Conservation (phyloP, 2,113 vertebrate genomes). For the Boulengeromyrus knoepffleri region DNA sequence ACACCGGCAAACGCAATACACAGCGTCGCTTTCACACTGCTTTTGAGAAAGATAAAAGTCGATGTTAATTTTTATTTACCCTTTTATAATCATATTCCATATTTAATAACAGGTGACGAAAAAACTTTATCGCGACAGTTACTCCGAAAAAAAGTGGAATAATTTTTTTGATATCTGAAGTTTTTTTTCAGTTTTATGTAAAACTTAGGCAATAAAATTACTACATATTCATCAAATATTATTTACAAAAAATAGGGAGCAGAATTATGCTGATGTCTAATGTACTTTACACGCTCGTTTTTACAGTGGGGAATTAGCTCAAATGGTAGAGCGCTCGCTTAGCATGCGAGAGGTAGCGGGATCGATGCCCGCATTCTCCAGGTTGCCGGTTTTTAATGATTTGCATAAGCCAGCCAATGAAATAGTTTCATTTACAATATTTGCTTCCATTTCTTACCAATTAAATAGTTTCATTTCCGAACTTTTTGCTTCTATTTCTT, state of each 20-base stretch:
- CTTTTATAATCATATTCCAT: not conserved
- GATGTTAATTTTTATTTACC: not conserved
- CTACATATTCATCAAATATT: not conserved
- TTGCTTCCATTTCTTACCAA: not conserved
- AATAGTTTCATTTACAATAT: not conserved
- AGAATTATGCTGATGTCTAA: not conserved
- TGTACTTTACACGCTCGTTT: accelerated
- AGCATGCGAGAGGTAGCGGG: conserved; percentile 52
- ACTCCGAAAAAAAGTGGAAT: not conserved
- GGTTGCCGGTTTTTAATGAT: not conserved
- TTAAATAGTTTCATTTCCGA: not conserved
- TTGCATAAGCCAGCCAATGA: not conserved
- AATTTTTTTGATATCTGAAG: not conserved
- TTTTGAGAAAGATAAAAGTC: not conserved
- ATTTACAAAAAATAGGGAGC: not conserved
- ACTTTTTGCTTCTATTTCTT: not conserved
- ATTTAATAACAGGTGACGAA: not conserved
- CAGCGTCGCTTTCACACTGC: not conserved
- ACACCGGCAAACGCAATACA: not conserved
- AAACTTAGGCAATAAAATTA: not conserved
- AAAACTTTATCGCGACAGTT: not conserved
- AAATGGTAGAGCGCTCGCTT: conserved; percentile 64
- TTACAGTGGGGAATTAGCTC: conserved; percentile 47
- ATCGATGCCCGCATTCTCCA: conserved; percentile 51
- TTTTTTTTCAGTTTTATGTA: not conserved